Percentiles rank a stretch among this genome's conserved stretches.
Conservation (phyloP, 2,113 vertebrate species). For the Podarcis cretensis region DNA sequence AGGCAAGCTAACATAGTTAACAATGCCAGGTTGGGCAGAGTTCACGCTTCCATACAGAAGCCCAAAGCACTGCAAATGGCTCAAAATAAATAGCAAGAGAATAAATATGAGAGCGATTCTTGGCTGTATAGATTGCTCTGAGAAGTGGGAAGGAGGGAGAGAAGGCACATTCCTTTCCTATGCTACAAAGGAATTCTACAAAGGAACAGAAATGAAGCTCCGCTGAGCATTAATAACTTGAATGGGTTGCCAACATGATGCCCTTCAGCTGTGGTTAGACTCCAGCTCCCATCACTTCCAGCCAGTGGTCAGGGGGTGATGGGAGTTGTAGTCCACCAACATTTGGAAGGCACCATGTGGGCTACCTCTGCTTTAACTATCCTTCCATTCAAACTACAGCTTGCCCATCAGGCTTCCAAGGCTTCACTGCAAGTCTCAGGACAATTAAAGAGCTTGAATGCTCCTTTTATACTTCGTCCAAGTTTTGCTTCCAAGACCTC, state of each 20-base stretch:
- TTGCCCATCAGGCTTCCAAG: not conserved
- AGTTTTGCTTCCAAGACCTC: not conserved
- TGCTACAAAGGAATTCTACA: not conserved
- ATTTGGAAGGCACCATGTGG: too few relatives aligned
- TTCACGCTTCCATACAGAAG: not conserved
- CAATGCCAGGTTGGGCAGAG: not conserved
- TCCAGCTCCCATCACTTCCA: too few relatives aligned
- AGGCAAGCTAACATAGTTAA: not conserved
- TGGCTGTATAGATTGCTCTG: not conserved
- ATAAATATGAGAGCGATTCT: not conserved
- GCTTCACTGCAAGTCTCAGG: fast-evolving
- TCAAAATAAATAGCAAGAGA: not conserved
- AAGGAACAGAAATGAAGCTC: not conserved
- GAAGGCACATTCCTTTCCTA: not conserved
- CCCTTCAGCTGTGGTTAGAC: too few relatives aligned
- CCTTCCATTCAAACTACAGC: too few relatives aligned
- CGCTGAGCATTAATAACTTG: not conserved
- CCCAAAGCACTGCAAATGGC: not conserved
- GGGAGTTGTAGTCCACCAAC: too few relatives aligned
- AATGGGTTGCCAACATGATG: too few relatives aligned
- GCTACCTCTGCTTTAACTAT: not conserved
- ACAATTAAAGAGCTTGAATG: fast-evolving
- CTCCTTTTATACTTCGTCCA: not conserved
- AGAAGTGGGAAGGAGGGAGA: not conserved
- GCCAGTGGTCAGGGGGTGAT: too few relatives aligned